A percentile compares a stretch with the other conserved stretches of the same genome.
Conservation (phyloP, 2,888 invertebrate genomes). For the Archips crataeganus region DNA sequence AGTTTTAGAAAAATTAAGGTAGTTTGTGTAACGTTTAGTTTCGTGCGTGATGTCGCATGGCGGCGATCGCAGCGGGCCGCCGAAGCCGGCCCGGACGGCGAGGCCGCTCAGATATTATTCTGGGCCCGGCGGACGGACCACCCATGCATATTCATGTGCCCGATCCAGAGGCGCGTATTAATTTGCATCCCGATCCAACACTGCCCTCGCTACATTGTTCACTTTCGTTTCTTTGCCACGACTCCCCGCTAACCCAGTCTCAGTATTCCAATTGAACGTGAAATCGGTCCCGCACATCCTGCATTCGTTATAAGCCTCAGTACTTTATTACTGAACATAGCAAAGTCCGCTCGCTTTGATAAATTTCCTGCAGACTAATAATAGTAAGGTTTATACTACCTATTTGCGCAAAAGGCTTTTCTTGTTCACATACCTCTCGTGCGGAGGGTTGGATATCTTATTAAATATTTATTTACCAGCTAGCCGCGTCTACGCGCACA, state of each 20-base stretch:
- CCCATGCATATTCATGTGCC: conserved; percentile 82
- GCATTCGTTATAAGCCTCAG: conserved; percentile 11
- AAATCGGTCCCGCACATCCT: conserved; percentile 55
- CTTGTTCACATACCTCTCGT: conserved; percentile 14
- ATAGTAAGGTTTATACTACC: conserved; percentile 4
- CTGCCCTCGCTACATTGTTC: conserved; percentile 70
- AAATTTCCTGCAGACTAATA: conserved; percentile 17
- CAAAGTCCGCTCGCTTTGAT: conserved; percentile 7
- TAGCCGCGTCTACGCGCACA: conserved; percentile 10
- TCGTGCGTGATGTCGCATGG: conserved; percentile 22
- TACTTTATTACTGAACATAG: conserved; percentile 15
- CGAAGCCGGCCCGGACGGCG: conserved; percentile 45
- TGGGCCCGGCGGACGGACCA: conserved; percentile 65
- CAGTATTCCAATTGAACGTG: conserved; percentile 62
- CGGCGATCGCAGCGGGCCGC: conserved; percentile 36
- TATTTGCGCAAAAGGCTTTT: conserved; percentile 29
- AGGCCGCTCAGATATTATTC: conserved; percentile 75
- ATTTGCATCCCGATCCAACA: conserved; percentile 80
- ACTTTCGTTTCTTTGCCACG: conserved; percentile 74
- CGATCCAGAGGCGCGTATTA: conserved; percentile 81
- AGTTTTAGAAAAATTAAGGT: not conserved
- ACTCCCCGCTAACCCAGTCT: conserved; percentile 52
- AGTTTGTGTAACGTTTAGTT: not conserved
- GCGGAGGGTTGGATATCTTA: conserved; percentile 10
- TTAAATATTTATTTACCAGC: conserved; percentile 29